Percentiles rank a stretch among this genome's conserved stretches.
phyloP scores from a whole-genome alignment of 2,888 invertebrate genomes.

The Zygothrica quintamaculata region DNA sequence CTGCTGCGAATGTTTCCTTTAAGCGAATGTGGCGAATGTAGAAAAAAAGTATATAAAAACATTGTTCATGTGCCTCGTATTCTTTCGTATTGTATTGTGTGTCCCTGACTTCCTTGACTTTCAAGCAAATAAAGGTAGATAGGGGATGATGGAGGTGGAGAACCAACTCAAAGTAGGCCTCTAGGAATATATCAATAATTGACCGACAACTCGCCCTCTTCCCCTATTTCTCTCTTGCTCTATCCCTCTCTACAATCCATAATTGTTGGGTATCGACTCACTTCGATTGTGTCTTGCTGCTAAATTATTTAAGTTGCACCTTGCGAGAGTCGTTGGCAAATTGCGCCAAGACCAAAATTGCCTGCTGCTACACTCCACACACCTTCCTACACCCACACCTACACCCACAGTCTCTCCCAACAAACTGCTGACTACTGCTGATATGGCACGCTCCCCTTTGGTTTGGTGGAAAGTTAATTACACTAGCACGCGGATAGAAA shows the following conservation, averaged over 20 bases:
- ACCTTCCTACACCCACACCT: neutral
- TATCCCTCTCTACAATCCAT: constrained; percentile 47
- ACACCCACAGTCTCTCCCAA: no score
- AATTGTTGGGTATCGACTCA: constrained; percentile 46
- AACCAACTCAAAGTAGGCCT: constrained; percentile 11
- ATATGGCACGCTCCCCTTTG: no score
- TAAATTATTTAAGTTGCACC: constrained; percentile 65
- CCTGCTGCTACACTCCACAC: neutral
- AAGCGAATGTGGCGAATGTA: constrained; percentile 30
- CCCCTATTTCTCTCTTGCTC: no score
- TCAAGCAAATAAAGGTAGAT: constrained; percentile 1
- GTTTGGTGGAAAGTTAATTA: constrained; percentile 46
- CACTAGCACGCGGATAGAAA: constrained; percentile 26
- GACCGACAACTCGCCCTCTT: no score
- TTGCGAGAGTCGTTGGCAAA: constrained; percentile 20
- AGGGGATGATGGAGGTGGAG: neutral
- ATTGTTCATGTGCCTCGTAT: constrained; percentile 55
- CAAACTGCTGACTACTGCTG: no score
- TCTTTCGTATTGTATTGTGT: constrained; percentile 1
- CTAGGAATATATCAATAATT: constrained; percentile 71
- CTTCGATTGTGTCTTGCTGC: constrained; percentile 63
- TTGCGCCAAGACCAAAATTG: constrained; percentile 2
- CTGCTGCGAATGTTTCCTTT: constrained; percentile 47
- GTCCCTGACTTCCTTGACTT: constrained; percentile 29
- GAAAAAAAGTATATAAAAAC: constrained; percentile 5